Evolutionary conservation across 30 jellyfish, hydroid and myxozoan genomes (phyloP), one percentile per base, ranked within the genome.

Genomic region (Rhopilema esculentum): DNA sequence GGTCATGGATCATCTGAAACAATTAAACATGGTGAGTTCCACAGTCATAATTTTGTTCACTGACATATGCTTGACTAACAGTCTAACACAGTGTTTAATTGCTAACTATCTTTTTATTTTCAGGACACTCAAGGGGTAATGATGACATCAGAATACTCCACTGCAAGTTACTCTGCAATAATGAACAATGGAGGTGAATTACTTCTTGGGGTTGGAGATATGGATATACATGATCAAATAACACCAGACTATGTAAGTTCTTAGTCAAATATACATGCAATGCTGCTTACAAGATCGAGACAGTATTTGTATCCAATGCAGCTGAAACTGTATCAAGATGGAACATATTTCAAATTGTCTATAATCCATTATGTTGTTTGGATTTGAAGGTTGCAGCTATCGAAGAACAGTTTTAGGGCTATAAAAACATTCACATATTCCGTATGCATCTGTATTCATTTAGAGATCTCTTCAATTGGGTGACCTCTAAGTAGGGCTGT

Each of bases 141-240:
- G 83, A 88, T 81, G 9, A 57, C 96, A 9, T 25, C 86, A 8
- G 90, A 83, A 32, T 52, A 27, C 67, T 88, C 97, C 1, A 88
- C 98, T 4, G 98, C 98, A 18, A 72, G 95, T 27, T 93, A 93
- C 75, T 88, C 94, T 1, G 97, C 90, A 23, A 84, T 93, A 48
- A 84, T 86, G 88, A 77, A 88, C 69, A 73, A 49, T 32, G 75
- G 85, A 1, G 98, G 98, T 8, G 98, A 93, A n/a, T 22, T 93
- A 21, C 75, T 93, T n/a, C 30, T 93, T 89, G 96, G 85, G 1
- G 96, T 93, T 28, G 98, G 98, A 0, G 98, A 93, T 29, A 93
- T 93, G 98, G 91, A 81, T 28, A 69, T 93, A 4, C 91, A 93
- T 74, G 94, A 87, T 4, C 82, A 79, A 27, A 82, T 93, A n/a